These are phyloP conservation scores for Drosophila micromelanica DNA, from an alignment of 1,140 invertebrate species.

Conservation along the genomic window DNA sequence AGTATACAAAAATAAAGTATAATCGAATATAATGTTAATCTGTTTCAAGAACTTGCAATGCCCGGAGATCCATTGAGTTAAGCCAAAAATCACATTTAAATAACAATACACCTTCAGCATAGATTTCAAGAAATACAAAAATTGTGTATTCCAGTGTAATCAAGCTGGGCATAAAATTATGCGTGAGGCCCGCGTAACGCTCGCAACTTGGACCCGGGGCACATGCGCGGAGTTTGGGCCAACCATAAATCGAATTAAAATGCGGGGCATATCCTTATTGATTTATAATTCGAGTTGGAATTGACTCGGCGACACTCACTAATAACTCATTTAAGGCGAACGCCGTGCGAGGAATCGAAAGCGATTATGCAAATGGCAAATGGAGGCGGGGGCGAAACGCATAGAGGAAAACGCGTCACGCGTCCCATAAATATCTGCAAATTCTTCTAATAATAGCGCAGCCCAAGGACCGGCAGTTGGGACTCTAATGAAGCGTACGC, in stretches of 20 bases:
- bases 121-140: slow-evolving; percentile 9
- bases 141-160: slow-evolving; percentile 54
- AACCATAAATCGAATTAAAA: slow-evolving; percentile 72
- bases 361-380: slow-evolving; percentile 75
- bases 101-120: slow-evolving; percentile 1
- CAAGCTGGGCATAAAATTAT: slow-evolving; percentile 62
- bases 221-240: slow-evolving; percentile 9
- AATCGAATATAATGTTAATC: too few species aligned
- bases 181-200: slow-evolving; percentile 29
- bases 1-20: too few species aligned
- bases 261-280: slow-evolving; percentile 79
- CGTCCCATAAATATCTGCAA: slow-evolving; percentile 75
- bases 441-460: slow-evolving; percentile 74
- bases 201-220: background rate
- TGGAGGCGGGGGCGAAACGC: slow-evolving; percentile 15
- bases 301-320: slow-evolving; percentile 62
- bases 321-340: slow-evolving; percentile 79
- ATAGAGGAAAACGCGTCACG: slow-evolving; percentile 57
- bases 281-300: slow-evolving; percentile 74
- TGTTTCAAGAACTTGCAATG: too few species aligned
- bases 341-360: slow-evolving; percentile 78
- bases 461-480: slow-evolving; percentile 25
- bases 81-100: background rate
- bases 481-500: slow-evolving; percentile 31
- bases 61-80: background rate